phyloP scores from a whole-genome alignment of 2,113 vertebrate species.

The Psammodynastes pulverulentus region DNA sequence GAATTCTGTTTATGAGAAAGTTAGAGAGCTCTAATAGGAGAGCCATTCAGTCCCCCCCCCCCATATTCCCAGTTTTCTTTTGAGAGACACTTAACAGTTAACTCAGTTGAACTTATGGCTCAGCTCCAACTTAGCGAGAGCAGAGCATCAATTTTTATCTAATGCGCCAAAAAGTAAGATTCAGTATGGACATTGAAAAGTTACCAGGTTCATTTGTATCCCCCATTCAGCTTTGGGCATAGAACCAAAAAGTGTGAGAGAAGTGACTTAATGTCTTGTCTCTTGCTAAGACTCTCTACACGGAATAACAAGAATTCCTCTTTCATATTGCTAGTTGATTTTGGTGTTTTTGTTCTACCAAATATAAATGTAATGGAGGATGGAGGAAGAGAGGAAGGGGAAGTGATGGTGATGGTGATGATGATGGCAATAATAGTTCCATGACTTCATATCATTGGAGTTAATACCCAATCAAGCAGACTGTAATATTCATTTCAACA shows the following conservation, averaged over 20 bases:
- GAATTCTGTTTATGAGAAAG: background rate
- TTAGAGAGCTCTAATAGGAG: background rate
- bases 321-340: background rate
- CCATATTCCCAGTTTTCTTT: background rate
- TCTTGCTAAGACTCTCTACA: background rate
- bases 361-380: background rate
- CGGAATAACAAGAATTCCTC: background rate
- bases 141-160: background rate
- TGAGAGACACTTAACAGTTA: background rate
- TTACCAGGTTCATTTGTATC: background rate
- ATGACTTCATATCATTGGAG: background rate
- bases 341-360: background rate
- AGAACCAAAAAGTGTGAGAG: background rate
- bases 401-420: background rate
- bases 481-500: background rate
- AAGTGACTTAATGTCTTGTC: conserved; percentile 4
- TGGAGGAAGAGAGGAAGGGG: background rate
- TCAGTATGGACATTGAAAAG: background rate
- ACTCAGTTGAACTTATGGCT: background rate
- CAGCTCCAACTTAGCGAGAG: background rate
- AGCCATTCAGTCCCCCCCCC: background rate
- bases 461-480: background rate
- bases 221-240: background rate
- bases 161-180: background rate
- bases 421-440: background rate